Evolutionary conservation across 1,140 invertebrate genomes (phyloP), one percentile per base, ranked within the genome.

Genomic region (Centruroides sculpturatus): DNA sequence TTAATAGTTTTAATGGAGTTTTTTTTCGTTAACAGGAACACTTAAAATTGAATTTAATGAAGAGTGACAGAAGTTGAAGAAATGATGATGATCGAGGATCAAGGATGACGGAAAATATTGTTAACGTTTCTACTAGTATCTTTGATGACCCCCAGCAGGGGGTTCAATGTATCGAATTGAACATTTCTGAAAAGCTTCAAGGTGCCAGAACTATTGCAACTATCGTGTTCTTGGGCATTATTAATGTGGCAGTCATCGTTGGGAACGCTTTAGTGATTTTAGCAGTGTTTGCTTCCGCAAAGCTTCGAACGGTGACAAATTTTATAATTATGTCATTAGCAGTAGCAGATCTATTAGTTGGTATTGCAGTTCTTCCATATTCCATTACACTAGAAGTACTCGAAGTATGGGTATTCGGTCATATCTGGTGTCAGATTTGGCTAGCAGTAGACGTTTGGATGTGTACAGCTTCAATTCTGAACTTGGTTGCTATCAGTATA

Each of bases 381-480:
- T 90, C 87, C 13, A 86, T 89, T 59, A 88, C 85, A 6, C 85
- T 86, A 79, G 87, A 92, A 73, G 86, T 91, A 47, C 80, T 82
- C 9, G 77, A 91, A 82, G 82, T 90, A 69, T 95, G 91, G 91
- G 87, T 93, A 67, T 93, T 92, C 70, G 90, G 90, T 49, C 84
- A 88, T 72, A 77, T 89, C 34, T 92, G 89, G 88, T 95, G 91
- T 72, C 86, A 87, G 54, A 83, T 91, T 63, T 95, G 90, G 90
- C 75, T 93, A 61, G 91, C 92, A 0, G 83, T 94, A 34, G 94
- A 97, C 74, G 93, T 97, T 3, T 92, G 92, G 86, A 87, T 97
- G 85, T 89, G 92, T 74, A 97, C 93, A 0, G 92, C 93, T 0
- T 93, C 89, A 66, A 97, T 96, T 67, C 78, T 95, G 57, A 95